phyloP scores from a whole-genome alignment of 37 sponge, comb jelly and placozoan genomes.

The Aplysina aerophoba region DNA sequence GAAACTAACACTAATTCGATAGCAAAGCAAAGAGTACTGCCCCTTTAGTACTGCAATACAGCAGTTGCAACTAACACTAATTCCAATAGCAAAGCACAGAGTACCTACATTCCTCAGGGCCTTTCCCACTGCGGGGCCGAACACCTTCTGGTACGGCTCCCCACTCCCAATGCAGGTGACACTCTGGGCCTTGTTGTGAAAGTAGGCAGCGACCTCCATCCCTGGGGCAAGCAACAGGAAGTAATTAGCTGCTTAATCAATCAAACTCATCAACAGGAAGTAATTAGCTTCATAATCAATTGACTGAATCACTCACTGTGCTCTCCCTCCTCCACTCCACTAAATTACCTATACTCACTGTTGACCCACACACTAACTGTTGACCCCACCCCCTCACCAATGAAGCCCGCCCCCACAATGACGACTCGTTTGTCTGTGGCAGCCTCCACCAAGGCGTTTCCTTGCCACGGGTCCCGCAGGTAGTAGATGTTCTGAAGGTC shows the following conservation, averaged over 20 bases:
- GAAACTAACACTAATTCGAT: too few species aligned
- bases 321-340: neutral
- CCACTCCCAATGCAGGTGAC: conserved; percentile 70
- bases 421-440: conserved; percentile 81
- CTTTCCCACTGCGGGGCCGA: conserved; percentile 68
- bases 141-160: conserved; percentile 78
- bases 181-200: conserved; percentile 71
- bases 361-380: too few species aligned
- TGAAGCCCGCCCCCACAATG: conserved; percentile 90
- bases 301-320: neutral
- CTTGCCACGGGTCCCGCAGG: conserved; percentile 73
- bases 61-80: too few species aligned
- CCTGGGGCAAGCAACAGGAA: conserved; percentile 40
- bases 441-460: conserved; percentile 49
- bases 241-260: neutral
- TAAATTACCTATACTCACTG: neutral
- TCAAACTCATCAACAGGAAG: neutral
- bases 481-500: conserved; percentile 64
- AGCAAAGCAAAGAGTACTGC: too few species aligned
- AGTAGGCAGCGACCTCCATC: conserved; percentile 84
- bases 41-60: too few species aligned
- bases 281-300: too few species aligned
- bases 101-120: conserved; percentile 62
- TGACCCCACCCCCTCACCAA: conserved; percentile 55
- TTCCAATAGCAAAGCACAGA: neutral